Conservation (phyloP, 2,888 invertebrate species). For the Macaria notata region DNA sequence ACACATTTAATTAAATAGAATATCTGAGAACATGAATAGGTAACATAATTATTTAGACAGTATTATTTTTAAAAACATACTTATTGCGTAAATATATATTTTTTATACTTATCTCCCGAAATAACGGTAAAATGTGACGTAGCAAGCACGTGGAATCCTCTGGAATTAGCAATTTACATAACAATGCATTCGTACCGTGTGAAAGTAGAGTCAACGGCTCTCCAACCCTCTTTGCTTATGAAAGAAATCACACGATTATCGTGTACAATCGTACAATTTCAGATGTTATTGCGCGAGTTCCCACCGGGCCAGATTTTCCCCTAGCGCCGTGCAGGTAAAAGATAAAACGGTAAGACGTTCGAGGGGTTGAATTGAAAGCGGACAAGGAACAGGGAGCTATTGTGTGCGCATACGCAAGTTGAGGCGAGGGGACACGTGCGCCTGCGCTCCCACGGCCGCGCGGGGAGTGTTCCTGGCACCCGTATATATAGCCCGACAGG, state of each 20-base stretch:
- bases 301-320: constrained; percentile 76
- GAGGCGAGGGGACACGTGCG: constrained; percentile 77
- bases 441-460: constrained; percentile 68
- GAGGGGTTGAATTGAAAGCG: constrained; percentile 73
- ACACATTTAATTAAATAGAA: too few relatives aligned
- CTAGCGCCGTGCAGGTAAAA: constrained; percentile 67
- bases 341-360: constrained; percentile 72
- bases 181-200: constrained; percentile 63
- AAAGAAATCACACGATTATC: constrained; percentile 58
- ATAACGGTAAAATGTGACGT: constrained; percentile 38
- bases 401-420: constrained; percentile 75
- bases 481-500: constrained; percentile 61
- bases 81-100: too few relatives aligned
- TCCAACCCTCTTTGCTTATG: constrained; percentile 54
- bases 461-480: constrained; percentile 56
- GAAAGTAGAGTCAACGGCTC: constrained; percentile 57
- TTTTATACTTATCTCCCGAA: constrained; percentile 5
- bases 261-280: constrained; percentile 69
- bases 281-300: constrained; percentile 69
- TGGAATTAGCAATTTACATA: constrained; percentile 48
- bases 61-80: too few relatives aligned
- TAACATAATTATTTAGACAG: too few relatives aligned
- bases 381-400: constrained; percentile 69
- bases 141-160: constrained; percentile 31
- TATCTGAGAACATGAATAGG: too few relatives aligned